Base-by-base conservation (phyloP, 2,113 vertebrate genomes). In the Callocephalon fimbriatum region DNA sequence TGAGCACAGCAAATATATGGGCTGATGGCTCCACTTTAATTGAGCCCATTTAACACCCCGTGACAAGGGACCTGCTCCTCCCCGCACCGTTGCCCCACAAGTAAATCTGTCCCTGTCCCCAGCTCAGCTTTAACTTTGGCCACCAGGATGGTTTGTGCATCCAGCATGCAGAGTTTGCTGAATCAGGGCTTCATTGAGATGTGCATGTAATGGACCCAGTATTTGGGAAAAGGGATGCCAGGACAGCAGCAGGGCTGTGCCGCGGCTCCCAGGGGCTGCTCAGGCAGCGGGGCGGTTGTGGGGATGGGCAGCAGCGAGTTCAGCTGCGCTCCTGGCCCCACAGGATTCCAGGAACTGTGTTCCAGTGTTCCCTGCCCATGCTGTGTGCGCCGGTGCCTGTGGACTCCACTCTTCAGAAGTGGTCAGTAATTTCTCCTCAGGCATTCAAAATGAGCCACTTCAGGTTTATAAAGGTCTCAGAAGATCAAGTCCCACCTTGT, bases 1-100 rank as follows among this genome's bases (percentile, higher is more conserved):
- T 19, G 58, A 72, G 58, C 68, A 67, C 73, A 67, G 76, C 42
- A 80, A 86, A 94, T 92, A 47, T 74, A 86, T 14, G 54, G 54
- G 71, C 76, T 86, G 59, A 58, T 65, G 80, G 61, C 88, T 82
- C 25, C 13, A 9, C n/a, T 67, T 91, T 82, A 70, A 89, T 73
- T 1, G 54, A 91, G 76, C 44, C 76, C 72, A 61, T 82, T 68
- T 76, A 89, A 82, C 54, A 70, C 31, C 16, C 20, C 0, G 3
- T 54, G 94, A 45, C 54, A 35, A 62, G 61, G n/a, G 27, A 27
- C 71, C 23, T 0, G 1, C 54, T 27, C n/a, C 51, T 38, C 54
- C 31, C 54, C 38, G 42, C 20, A 0, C 75, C 3, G 12, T 23
- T 14, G 10, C 54, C 63, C 38, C 15, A 6, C 0, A 2, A 61